Evolutionary conservation across 2,888 invertebrate species (phyloP).

Genomic region (Philereme vetulata): DNA sequence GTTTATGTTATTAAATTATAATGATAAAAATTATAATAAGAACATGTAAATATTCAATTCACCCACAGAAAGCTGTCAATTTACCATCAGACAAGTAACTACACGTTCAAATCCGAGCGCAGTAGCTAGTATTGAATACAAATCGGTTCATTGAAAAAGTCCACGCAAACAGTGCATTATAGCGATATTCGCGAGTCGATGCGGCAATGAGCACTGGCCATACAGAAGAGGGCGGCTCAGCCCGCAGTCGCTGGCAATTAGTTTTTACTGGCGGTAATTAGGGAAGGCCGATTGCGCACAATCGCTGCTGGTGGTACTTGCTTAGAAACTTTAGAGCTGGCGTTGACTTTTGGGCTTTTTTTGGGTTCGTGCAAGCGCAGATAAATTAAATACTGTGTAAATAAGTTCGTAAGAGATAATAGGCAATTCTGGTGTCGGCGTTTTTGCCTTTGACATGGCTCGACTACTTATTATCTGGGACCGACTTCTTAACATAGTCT

Average conservation of each 20-base stretch:
- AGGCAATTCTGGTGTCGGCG: no score
- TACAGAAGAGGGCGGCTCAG: constrained; percentile 18
- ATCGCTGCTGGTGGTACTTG: constrained; percentile 50
- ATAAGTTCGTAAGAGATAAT: no score
- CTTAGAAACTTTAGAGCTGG: constrained; percentile 48
- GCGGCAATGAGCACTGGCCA: constrained; percentile 11
- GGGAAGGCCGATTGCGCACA: constrained; percentile 70
- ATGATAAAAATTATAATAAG: no score
- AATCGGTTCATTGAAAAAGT: constrained; percentile 36
- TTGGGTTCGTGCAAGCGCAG: neutral
- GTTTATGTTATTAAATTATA: no score
- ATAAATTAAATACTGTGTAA: no score
- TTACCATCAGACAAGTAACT: no score
- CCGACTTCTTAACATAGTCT: no score
- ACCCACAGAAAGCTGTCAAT: no score
- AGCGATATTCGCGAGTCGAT: constrained; percentile 47
- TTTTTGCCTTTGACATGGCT: no score
- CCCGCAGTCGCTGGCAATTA: constrained; percentile 66
- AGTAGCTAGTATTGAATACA: neutral
- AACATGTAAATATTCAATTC: no score
- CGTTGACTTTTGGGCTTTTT: constrained; percentile 32
- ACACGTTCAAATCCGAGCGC: no score
- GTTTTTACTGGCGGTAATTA: constrained; percentile 78
- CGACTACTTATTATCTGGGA: no score
- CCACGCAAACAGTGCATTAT: constrained; percentile 42